Base-by-base conservation (phyloP, 2,113 vertebrate species). In the Oryzias woworae region DNA sequence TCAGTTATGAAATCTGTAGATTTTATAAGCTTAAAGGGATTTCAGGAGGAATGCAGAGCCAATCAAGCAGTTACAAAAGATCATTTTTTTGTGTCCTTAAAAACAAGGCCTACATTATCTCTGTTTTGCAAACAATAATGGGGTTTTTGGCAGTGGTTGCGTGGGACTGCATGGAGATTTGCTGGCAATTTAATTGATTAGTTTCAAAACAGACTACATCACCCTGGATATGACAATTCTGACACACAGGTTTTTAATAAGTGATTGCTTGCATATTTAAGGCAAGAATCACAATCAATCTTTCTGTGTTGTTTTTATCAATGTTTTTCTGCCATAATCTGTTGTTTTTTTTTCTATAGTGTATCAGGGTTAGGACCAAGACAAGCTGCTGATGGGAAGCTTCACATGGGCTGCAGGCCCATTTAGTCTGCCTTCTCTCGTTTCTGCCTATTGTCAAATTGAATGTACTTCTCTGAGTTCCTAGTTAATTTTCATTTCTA, bases 401-500 rank as follows among this genome's bases (percentile, higher is more conserved):
- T 83, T 79, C 90, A 84, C 80, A 86, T 89, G 91, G 91, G 89
- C 81, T 85, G 75, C 77, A 75, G 72, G 82, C 85, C 93, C 85
- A 83, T 88, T 85, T 84, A 90, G 92, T 89, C 87, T 90, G 90
- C 91, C 89, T 93, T 92, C 87, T 87, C 86, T 88, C 85, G 92
- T 94, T 92, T 94, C 93, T 95, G 95, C 94, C 95, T 97, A 93
- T 94, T 93, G 93, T 95, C 93, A 94, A 87, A 94, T 92, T 96
- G 97, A 99, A 98, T 99, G 96, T 98, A 98, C 90, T 93, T 89
- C 74, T 90, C 75, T 86, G 64, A 80, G 82, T 88, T 88, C 73
- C 79, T 84, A 55, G 64, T 75, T 57, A 59, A 24, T 60, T 77
- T 89, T 18, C 26, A 13, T 16, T 45, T 15, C 16, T 87, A 86